Evolutionary conservation across 2,797 vertebrate genomes (phyloP), one percentile per base, ranked within the genome.

Genomic region (Aythya fuligula): DNA sequence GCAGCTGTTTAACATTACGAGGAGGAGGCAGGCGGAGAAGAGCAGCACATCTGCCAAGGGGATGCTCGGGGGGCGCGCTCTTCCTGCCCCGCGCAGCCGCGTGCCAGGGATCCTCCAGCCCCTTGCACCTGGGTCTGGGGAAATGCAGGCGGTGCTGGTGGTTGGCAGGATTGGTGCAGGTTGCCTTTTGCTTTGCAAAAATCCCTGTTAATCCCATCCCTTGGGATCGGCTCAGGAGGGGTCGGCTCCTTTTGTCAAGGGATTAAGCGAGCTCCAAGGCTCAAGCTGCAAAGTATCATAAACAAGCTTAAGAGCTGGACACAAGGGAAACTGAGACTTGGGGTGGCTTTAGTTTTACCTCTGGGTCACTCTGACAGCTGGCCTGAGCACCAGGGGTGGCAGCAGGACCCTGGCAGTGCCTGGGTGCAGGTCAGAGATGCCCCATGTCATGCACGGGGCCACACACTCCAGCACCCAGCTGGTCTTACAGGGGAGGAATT

Each of bases 181-280:
- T 64, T 5, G 24, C 24, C 11, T 67, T 83, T 45, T 28, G 58
- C 53, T 93, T 72, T 45, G 74, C 87, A 92, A 88, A 97, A 85
- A 64, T 32, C 57, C 32, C 43, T 45, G 85, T 87, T 86, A 96
- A 95, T 96, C 87, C 90, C 57, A 66, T 91, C 92, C 83, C 94
- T 87, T 90, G 92, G 97, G 96, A 91, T 74, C 90, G 86, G 94
- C 70, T 96, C 83, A 90, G 85, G 86, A 97, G 20, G 86, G 86
- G 85, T 38, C 17, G 38, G 72, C 53, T 92, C 56, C 95, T 97
- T 96, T 97, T 96, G 92, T 95, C 62, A 78, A 77, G 66, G 96
- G 97, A 98, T 97, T 97, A 97, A 95, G 65, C 1, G 4, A 94
- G 95, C 78, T 93, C 92, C 64, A 39, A 72, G 70, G 9, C 47